Evolutionary conservation across 2,113 vertebrate genomes (phyloP).

Genomic region (Mustelus asterias): DNA sequence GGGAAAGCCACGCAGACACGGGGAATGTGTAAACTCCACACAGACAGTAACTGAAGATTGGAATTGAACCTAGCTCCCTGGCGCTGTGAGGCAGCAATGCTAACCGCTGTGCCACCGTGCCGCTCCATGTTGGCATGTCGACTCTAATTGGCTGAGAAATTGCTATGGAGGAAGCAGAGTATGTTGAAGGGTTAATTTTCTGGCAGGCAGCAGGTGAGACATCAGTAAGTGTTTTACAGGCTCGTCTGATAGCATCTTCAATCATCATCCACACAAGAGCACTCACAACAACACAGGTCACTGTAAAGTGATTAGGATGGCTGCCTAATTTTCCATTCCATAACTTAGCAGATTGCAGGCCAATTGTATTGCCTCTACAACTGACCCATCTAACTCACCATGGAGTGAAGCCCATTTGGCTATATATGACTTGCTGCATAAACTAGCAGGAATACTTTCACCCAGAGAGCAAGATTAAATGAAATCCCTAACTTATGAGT

Average conservation of each 20-base stretch:
- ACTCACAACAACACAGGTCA: background rate
- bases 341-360: too few species aligned
- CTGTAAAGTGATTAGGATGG: background rate
- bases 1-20: too few species aligned
- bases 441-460: background rate
- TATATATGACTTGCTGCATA: background rate
- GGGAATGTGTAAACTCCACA: too few species aligned
- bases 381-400: background rate
- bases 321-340: background rate
- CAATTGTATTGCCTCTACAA: background rate
- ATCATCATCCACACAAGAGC: background rate
- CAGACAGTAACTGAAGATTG: too few species aligned
- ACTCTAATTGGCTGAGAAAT: too few species aligned
- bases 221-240: background rate
- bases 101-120: too few species aligned
- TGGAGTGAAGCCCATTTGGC: background rate
- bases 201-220: background rate
- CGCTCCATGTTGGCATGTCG: too few species aligned
- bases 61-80: too few species aligned
- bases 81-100: too few species aligned
- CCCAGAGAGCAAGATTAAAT: background rate
- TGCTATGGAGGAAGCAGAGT: too few species aligned
- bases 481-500: background rate
- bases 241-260: background rate
- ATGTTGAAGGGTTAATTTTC: background rate